Percentiles rank a stretch among this genome's conserved stretches.
phyloP scores from a whole-genome alignment of 1,140 invertebrate species.

The Euschistus heros region DNA sequence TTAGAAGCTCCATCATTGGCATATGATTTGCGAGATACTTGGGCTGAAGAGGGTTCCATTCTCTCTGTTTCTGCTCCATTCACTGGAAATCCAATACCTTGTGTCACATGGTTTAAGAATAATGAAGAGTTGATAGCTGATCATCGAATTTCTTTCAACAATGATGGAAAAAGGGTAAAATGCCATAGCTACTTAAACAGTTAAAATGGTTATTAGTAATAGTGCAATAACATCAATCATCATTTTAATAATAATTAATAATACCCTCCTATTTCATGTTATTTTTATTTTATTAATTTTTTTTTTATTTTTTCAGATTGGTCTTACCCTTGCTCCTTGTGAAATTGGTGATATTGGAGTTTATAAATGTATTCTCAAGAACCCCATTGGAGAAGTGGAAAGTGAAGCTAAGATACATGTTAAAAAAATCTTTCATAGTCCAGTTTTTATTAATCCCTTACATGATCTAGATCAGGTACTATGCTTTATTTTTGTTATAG shows the following conservation, averaged over 20 bases:
- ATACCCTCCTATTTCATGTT: not conserved
- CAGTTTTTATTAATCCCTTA: constrained; percentile 71
- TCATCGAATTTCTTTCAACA: constrained; percentile 56
- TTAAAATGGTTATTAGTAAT: not conserved
- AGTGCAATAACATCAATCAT: not conserved
- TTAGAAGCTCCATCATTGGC: constrained; percentile 66
- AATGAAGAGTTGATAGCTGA: constrained; percentile 50
- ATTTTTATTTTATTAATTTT: not conserved
- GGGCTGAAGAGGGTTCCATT: constrained; percentile 64
- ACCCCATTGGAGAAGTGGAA: constrained; percentile 59
- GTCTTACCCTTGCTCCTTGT: constrained; percentile 61
- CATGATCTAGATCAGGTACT: constrained; percentile 69
- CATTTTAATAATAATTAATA: not conserved
- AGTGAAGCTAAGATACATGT: constrained; percentile 58
- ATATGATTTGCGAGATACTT: constrained; percentile 57
- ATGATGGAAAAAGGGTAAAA: constrained; percentile 53
- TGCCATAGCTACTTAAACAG: not conserved
- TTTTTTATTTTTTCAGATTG: constrained; percentile 41
- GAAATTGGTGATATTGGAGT: constrained; percentile 60
- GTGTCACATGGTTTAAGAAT: constrained; percentile 74
- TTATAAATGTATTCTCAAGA: constrained; percentile 62
- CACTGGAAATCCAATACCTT: constrained; percentile 76
- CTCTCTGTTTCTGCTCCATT: constrained; percentile 55
- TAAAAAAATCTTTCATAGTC: constrained; percentile 66
- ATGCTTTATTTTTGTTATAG: too few species aligned